These are phyloP conservation scores for Marmota monax DNA, from an alignment of 2,113 vertebrate species.

Conservation along the genomic window DNA sequence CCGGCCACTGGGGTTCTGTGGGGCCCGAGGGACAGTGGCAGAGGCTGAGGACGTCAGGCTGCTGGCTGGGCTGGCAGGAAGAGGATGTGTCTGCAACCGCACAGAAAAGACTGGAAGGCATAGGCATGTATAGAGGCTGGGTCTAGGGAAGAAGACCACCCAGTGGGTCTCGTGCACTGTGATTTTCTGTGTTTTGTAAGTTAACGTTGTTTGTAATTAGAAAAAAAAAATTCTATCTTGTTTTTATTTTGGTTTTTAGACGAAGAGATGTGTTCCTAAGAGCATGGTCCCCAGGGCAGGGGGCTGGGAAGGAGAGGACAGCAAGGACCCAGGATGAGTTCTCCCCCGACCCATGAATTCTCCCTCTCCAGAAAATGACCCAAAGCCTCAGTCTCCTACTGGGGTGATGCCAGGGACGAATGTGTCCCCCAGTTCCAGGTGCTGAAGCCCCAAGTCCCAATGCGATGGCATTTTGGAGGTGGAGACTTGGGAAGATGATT, in stretches of 20 bases:
- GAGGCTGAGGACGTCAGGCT: background rate
- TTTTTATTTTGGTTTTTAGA: background rate
- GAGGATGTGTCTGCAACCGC: accelerated
- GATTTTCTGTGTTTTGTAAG: background rate
- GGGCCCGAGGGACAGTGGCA: background rate
- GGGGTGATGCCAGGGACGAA: background rate
- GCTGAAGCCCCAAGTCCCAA: background rate
- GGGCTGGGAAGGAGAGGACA: background rate
- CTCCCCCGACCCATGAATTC: background rate
- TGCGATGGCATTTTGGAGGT: background rate
- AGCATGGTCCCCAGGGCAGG: background rate
- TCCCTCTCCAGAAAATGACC: background rate
- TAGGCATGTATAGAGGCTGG: background rate
- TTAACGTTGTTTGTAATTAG: background rate
- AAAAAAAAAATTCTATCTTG: background rate
- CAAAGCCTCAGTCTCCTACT: background rate
- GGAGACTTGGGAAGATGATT: background rate
- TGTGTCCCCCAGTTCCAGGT: background rate
- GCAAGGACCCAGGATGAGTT: background rate
- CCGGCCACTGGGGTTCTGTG: background rate
- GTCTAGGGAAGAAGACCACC: too few relatives aligned
- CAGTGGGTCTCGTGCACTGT: background rate
- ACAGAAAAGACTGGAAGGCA: background rate
- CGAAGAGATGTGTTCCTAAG: background rate
- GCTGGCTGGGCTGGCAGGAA: background rate